Base-by-base conservation (phyloP, 2,113 vertebrate genomes). In the Corydoras sp. region DNA sequence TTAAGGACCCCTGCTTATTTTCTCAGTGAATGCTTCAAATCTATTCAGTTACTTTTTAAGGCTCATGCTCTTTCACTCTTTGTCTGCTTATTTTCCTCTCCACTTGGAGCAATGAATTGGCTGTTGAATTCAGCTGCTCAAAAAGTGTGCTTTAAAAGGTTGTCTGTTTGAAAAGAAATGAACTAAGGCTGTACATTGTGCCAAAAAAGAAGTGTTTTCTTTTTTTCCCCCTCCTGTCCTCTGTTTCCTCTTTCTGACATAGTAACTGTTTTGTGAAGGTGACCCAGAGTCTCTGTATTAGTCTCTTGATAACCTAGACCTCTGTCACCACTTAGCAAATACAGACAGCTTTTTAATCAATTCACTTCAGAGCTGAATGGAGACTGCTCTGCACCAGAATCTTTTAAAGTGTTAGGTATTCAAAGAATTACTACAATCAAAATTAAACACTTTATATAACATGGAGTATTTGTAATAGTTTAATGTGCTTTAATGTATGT, bases 141-240 rank as follows among this genome's bases (percentile, higher is more conserved):
- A 53, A 78, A 62, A 79, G 83, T 85, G 76, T 65, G 72, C 78
- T 83, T 83, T 71, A 71, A 78, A 60, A 63, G 83, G 84, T 75
- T 77, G 65, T 74, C 32, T 75, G 74, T 85, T 87, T 83, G 71
- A 86, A 84, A 81, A 76, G 77, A 83, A 85, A 83, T 77, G 79
- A 78, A 83, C 79, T 74, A 11, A 71, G 82, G 80, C 75, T 80
- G 75, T 54, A 77, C 73, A 85, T 87, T 87, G 85, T 87, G 73
- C 71, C 63, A 64, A 81, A 89, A 86, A 84, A 86, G 84, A 85
- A 81, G 83, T 32, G 58, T 69, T 84, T 68, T 68, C 77, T 80
- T 82, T 81, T 75, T 75, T 84, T 53, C 14, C 7, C 35, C 35
- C 14, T 43, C 35, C 35, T 43, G 4, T 43, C 35, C 7, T 43